Base-by-base conservation (phyloP, 2,113 vertebrate species). In the Emydura subglobosa region DNA sequence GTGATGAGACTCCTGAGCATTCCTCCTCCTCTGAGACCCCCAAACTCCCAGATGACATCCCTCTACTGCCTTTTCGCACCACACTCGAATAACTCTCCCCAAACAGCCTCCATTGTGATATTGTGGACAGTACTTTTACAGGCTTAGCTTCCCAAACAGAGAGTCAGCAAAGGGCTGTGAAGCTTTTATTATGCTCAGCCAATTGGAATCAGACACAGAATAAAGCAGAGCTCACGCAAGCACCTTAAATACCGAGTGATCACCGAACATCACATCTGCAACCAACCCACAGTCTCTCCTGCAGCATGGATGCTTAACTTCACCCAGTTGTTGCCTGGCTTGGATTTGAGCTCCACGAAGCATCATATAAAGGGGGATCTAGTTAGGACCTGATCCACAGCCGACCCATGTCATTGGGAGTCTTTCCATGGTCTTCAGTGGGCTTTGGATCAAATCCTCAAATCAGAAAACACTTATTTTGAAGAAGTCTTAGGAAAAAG, bases 1-100 rank as follows among this genome's bases (percentile, higher is more conserved):
- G 25, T 44, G 74, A 78, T 14, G n/a, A 74, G n/a, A 24, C 21
- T 74, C 5, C 74, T 78, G 74, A 78, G 42, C 39, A 68, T 50
- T 10, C 7, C 79, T 86, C 59, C 86, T 19, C 39, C 6, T 10
- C 49, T 9, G 2, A 10, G 1, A 1, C 51, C 0, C 3, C 29
- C 8, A 34, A 44, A 22, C 21, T 12, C 74, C 4, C 44, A 78
- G 7, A 78, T 4, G 44, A 47, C 42, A 78, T 47, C 74, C 7
- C 13, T 47, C 12, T 5, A 14, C 11, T 47, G 34, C 4, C 17
- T 47, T 78, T 27, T 47, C 42, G 24, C 42, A 78, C 24, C 10
- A 24, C 72, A 78, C 25, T 78, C 74, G 42, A 44, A 44, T 24
- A 78, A 78, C 47, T 86, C 13, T 47, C 21, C 81, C 54, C 21